phyloP scores from a whole-genome alignment of 2,113 vertebrate species.

The Marcusenius ussheri region DNA sequence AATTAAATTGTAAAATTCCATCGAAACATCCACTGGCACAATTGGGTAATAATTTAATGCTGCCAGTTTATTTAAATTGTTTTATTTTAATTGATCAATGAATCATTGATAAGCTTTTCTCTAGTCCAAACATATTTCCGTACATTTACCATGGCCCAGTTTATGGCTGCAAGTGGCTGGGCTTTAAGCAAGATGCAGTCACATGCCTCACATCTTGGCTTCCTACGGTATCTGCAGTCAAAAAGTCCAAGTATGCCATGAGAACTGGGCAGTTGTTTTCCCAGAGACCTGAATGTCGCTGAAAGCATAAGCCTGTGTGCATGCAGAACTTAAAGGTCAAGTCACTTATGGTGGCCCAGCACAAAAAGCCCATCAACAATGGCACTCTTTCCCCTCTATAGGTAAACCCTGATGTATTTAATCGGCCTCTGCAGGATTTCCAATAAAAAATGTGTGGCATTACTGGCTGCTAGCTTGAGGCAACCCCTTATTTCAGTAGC shows the following conservation, averaged over 20 bases:
- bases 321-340: background rate
- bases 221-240: background rate
- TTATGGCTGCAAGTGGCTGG: background rate
- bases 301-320: background rate
- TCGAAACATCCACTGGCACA: background rate
- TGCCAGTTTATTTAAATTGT: background rate
- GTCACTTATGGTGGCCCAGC: background rate
- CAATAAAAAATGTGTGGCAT: background rate
- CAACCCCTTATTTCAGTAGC: background rate
- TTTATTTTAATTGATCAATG: background rate
- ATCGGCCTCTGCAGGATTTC: background rate
- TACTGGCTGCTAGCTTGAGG: background rate
- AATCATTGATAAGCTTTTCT: background rate
- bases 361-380: background rate
- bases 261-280: background rate
- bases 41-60: background rate
- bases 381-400: background rate
- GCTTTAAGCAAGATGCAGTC: background rate
- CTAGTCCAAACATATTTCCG: background rate
- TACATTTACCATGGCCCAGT: background rate
- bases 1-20: background rate
- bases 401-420: background rate
- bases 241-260: background rate
- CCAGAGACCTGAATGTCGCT: background rate
- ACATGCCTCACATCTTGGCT: background rate